Conservation (phyloP, 2,888 invertebrate genomes). For the Notodonta ziczac region DNA sequence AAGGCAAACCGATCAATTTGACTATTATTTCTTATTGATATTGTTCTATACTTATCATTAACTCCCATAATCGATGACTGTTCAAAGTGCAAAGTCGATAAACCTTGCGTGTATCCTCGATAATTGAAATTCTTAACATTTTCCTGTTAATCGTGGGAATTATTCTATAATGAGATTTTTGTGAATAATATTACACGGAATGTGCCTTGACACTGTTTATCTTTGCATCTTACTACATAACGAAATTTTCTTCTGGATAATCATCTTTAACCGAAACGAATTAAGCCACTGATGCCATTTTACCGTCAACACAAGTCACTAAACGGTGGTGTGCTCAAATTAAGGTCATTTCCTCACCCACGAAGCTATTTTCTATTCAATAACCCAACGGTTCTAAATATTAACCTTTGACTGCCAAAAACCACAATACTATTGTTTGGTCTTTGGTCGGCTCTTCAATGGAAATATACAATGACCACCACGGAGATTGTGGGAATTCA, state of each 20-base stretch:
- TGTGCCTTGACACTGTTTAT: slow-evolving; percentile 1
- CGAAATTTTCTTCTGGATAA: no score
- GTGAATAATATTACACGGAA: background rate
- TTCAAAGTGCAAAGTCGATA: background rate
- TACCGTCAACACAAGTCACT: background rate
- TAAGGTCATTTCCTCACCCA: slow-evolving; percentile 17
- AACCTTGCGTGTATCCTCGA: background rate
- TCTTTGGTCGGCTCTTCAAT: background rate
- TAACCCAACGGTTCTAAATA: slow-evolving; percentile 26
- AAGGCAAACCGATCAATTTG: background rate
- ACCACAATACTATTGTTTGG: background rate
- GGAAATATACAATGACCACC: background rate
- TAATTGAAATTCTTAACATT: background rate
- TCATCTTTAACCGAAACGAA: no score
- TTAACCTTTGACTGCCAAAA: slow-evolving; percentile 3
- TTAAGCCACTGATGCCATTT: background rate
- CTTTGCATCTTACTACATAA: background rate
- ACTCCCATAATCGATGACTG: background rate
- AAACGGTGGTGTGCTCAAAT: slow-evolving; percentile 10
- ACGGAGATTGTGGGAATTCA: background rate
- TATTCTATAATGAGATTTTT: background rate
- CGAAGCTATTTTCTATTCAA: slow-evolving; percentile 23
- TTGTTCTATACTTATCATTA: background rate
- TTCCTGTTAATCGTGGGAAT: slow-evolving; percentile 2
- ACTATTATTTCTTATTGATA: background rate